Base-by-base conservation (phyloP, 2,797 vertebrate genomes). In the Sebastes hubbsi region DNA sequence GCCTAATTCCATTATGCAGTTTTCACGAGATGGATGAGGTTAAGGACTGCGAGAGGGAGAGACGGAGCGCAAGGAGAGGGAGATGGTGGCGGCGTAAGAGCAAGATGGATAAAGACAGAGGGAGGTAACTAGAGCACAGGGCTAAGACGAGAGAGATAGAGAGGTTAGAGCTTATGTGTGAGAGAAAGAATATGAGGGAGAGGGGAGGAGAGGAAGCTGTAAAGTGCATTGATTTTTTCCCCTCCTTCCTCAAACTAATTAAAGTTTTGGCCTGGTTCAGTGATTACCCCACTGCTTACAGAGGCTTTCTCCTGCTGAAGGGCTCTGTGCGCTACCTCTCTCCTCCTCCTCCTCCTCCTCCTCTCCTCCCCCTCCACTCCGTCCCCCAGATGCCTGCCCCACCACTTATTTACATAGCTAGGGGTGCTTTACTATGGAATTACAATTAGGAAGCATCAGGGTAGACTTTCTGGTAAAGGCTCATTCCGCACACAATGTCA, bases 261-360 rank as follows among this genome's bases (percentile, higher is more conserved):
- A 95, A 95, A 95, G 93, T 94, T 95, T 94, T 95, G 91, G 93
- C 94, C 92, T 93, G 94, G 93, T 95, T 94, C 94, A 94, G 93
- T 95, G 94, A 95, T 94, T 95, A 95, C 93, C 92, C 88, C 91
- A 89, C 94, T 94, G 93, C 94, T 94, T 93, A 94, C 91, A 88
- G 93, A 92, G 90, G 91, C 89, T 89, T 93, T 94, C 93, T 94
- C 88, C 87, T 85, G 89, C 92, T 92, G 88, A 88, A 89, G 88
- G 92, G 90, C 87, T 90, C 86, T 80, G 85, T 86, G 80, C 72
- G 22, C 89, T 78, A 75, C 89, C 92, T 89, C 88, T 86, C 70
- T 29, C 72, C 52, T 77, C 74, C 70, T 49, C 70, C 71, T 65
- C 64, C 68, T 46, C 64, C 66, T 46, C 70, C 18, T 49, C 46